Conservation (phyloP, 2,113 vertebrate species). For the Lampris megalopsis region DNA sequence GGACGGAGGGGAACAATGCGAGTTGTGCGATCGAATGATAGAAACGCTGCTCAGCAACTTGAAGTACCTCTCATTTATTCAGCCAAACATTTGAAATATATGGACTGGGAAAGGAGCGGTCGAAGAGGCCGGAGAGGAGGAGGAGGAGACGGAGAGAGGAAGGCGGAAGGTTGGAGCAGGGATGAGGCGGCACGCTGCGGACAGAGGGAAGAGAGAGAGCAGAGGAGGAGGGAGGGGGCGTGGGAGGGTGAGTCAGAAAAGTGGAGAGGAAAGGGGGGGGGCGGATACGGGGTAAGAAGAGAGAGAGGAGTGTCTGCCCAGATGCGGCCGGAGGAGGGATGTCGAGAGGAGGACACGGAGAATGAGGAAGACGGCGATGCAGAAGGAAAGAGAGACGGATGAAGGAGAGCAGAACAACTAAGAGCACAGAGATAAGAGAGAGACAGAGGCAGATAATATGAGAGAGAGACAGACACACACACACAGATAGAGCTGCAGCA, state of each 20-base stretch:
- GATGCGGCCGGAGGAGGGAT: too few relatives aligned
- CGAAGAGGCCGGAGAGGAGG: not conserved
- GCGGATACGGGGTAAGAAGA: not conserved
- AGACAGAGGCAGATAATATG: not conserved
- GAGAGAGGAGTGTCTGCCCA: constrained; percentile 6
- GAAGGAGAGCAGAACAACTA: not conserved
- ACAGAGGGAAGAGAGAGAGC: not conserved
- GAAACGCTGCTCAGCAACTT: constrained; percentile 17
- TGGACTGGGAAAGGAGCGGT: constrained; percentile 15
- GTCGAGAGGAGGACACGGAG: constrained; percentile 11
- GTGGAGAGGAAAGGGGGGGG: not conserved
- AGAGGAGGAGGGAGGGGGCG: constrained; percentile 1
- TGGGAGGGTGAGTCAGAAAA: not conserved
- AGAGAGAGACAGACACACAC: not conserved
- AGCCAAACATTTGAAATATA: constrained; percentile 34
- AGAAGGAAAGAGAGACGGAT: not conserved
- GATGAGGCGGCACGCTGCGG: not conserved
- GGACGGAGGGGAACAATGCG: constrained; percentile 20
- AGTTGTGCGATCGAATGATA: not conserved
- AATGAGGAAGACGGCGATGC: constrained; percentile 16
- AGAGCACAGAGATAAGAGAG: not conserved
- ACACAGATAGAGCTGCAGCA: not conserved
- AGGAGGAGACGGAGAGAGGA: constrained; percentile 8
- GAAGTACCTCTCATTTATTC: not conserved
- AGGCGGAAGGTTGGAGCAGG: not conserved